A percentile compares a stretch with the other conserved stretches of the same genome.
Conservation (phyloP, 2,888 invertebrate species). For the Syritta pipiens region DNA sequence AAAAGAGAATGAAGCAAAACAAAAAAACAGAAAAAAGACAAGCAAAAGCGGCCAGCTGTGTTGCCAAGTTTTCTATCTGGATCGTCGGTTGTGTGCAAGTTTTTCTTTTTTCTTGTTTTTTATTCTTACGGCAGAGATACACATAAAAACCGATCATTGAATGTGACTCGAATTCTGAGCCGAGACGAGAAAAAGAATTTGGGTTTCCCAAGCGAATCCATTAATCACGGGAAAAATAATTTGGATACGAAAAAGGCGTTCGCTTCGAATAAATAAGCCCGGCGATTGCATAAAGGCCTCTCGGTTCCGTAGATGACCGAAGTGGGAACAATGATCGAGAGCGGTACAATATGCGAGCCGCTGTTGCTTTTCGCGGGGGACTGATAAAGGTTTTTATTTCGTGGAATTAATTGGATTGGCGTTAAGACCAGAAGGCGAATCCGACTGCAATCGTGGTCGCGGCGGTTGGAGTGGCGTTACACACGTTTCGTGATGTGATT, state of each 20-base stretch:
- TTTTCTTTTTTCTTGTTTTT: background rate
- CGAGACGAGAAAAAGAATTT: conserved; percentile 32
- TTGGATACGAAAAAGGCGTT: conserved; percentile 25
- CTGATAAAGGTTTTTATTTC: conserved; percentile 12
- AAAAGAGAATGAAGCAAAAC: background rate
- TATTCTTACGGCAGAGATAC: conserved; percentile 3
- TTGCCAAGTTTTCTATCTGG: conserved; percentile 3
- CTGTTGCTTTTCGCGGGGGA: background rate
- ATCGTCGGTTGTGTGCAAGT: background rate
- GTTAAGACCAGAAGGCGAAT: conserved; percentile 11
- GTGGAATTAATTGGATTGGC: conserved; percentile 42
- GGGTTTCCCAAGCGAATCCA: conserved; percentile 49
- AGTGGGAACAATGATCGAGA: conserved; percentile 11
- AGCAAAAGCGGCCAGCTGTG: background rate
- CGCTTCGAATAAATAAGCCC: conserved; percentile 10
- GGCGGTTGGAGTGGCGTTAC: background rate
- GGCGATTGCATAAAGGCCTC: conserved; percentile 15
- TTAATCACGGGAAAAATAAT: conserved; percentile 46
- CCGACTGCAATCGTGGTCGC: background rate
- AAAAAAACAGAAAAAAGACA: background rate
- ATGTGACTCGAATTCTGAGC: conserved; percentile 40
- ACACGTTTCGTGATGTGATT: background rate
- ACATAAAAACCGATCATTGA: background rate
- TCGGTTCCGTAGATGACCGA: conserved; percentile 7
- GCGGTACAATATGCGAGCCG: conserved; percentile 8